A percentile compares a stretch with the other conserved stretches of the same genome.
phyloP scores from a whole-genome alignment of 2,888 invertebrate genomes.

The Geotrupes spiniger region DNA sequence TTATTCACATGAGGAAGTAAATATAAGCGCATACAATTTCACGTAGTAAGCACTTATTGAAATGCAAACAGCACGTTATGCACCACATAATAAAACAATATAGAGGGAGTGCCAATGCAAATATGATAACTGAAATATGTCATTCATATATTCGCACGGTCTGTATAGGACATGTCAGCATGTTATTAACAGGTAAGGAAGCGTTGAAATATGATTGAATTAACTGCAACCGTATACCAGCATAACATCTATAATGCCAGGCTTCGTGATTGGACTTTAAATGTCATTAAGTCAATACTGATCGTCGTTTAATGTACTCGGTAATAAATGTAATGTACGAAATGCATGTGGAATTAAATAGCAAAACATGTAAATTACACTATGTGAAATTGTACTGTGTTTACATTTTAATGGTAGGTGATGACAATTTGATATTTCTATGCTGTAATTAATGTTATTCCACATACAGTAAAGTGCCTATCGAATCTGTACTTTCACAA shows the following conservation, averaged over 20 bases:
- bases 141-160: conserved; percentile 33
- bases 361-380: conserved; percentile 1
- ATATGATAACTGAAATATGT: conserved; percentile 24
- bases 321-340: conserved; percentile 3
- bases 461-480: too few species aligned
- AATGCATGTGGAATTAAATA: conserved; percentile 3
- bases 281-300: conserved; percentile 18
- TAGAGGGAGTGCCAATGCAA: conserved; percentile 26
- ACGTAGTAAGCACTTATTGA: conserved; percentile 1
- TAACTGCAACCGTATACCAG: conserved; percentile 27
- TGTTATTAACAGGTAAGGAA: conserved; percentile 2
- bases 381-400: not conserved
- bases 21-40: not conserved
- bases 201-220: conserved; percentile 32
- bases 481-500: too few species aligned
- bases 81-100: conserved; percentile 22
- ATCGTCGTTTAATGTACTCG: conserved; percentile 14
- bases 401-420: not conserved
- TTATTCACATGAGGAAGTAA: conserved; percentile 5
- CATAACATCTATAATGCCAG: conserved; percentile 18
- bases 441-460: too few species aligned
- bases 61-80: conserved; percentile 17
- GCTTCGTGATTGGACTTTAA: conserved; percentile 14
- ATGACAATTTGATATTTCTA: too few species aligned
- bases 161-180: conserved; percentile 12